Evolutionary conservation across 2,888 invertebrate species (phyloP).

Genomic region (Timema podura): DNA sequence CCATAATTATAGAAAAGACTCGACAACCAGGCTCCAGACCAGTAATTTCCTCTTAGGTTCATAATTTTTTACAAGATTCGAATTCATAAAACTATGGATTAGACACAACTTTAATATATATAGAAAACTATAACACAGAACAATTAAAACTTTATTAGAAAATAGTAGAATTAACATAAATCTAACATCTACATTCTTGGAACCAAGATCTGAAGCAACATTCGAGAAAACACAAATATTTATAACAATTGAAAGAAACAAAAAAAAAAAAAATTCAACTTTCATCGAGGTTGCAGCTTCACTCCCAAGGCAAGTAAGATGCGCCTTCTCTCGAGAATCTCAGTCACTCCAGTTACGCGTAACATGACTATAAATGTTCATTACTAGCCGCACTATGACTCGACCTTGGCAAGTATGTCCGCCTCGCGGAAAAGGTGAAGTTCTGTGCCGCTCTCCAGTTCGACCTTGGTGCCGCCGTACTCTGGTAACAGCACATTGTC

Average conservation of each 20-base stretch:
- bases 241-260: no score
- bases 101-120: not conserved
- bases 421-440: conserved; percentile 91
- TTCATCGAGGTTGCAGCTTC: no score
- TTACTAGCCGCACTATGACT: conserved; percentile 9
- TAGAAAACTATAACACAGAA: not conserved
- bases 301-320: no score
- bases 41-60: not conserved
- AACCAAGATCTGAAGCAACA: no score
- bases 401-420: conserved; percentile 90
- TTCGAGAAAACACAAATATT: no score
- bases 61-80: not conserved
- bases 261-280: no score
- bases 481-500: conserved; percentile 95
- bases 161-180: not conserved
- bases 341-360: no score
- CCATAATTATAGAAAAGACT: not conserved
- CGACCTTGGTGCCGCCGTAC: conserved; percentile 96
- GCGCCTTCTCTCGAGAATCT: no score
- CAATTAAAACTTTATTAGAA: not conserved
- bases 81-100: not conserved
- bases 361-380: no score
- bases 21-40: not conserved
- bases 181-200: no score
- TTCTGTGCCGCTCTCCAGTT: conserved; percentile 81